Evolutionary conservation across 1,140 invertebrate species (phyloP).

Genomic region (Bombus impatiens): DNA sequence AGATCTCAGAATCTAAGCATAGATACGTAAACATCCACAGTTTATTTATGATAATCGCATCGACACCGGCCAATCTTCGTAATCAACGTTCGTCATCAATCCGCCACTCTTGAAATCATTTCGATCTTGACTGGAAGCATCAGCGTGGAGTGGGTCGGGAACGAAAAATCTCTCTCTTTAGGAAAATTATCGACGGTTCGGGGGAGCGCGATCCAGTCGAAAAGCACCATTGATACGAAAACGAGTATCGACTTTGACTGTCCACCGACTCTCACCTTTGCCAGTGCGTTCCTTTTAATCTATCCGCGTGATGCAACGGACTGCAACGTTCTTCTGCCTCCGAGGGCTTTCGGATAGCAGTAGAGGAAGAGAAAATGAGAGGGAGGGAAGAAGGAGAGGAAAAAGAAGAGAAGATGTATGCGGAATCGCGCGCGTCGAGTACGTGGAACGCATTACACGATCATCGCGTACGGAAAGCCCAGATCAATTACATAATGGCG

Average conservation of each 20-base stretch:
- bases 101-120: background rate
- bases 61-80: background rate
- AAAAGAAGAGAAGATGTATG: constrained; percentile 13
- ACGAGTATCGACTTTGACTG: constrained; percentile 48
- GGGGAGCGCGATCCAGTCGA: background rate
- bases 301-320: background rate
- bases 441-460: constrained; percentile 71
- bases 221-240: constrained; percentile 33
- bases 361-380: background rate
- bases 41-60: background rate
- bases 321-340: constrained; percentile 22
- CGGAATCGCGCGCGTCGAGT: constrained; percentile 61
- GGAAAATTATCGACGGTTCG: constrained; percentile 24
- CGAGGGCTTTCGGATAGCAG: constrained; percentile 18
- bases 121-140: background rate
- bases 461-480: constrained; percentile 74
- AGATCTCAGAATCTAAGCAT: background rate
- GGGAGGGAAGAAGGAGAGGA: background rate
- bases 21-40: background rate
- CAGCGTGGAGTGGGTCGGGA: too few relatives aligned
- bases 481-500: constrained; percentile 80
- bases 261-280: constrained; percentile 47
- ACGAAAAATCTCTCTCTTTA: background rate
- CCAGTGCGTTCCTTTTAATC: constrained; percentile 44
- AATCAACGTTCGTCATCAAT: background rate